phyloP scores from a whole-genome alignment of 2,113 vertebrate species.

The Callionymus lyra region DNA sequence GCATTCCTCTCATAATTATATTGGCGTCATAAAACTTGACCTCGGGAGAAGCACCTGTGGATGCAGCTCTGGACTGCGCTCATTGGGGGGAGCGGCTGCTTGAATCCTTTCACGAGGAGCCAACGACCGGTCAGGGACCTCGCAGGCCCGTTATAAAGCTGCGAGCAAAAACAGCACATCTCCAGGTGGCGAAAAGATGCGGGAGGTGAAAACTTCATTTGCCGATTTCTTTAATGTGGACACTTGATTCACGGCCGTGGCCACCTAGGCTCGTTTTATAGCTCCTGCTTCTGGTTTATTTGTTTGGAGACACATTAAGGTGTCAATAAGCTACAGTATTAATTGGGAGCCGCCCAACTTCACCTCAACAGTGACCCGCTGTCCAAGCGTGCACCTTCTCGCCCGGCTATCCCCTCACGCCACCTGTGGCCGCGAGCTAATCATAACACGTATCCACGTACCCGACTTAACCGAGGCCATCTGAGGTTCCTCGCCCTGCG shows the following conservation, averaged over 20 bases:
- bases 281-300: slow-evolving; percentile 33
- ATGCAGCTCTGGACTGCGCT: slow-evolving; percentile 40
- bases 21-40: too few relatives aligned
- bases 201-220: too few relatives aligned
- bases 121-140: slow-evolving; percentile 47
- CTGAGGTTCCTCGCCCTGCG: slow-evolving; percentile 38
- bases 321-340: slow-evolving; percentile 40
- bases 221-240: too few relatives aligned
- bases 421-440: slow-evolving; percentile 26
- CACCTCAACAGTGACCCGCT: slow-evolving; percentile 36
- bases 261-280: slow-evolving; percentile 39
- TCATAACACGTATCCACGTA: slow-evolving; percentile 35
- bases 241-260: slow-evolving; percentile 1
- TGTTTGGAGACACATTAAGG: slow-evolving; percentile 34
- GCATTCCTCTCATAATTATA: too few relatives aligned
- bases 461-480: slow-evolving; percentile 43
- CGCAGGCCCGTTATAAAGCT: slow-evolving; percentile 56
- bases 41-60: slow-evolving; percentile 49
- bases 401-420: slow-evolving; percentile 44
- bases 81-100: slow-evolving; percentile 39
- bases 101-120: slow-evolving; percentile 32
- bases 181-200: slow-evolving; percentile 13
- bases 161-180: slow-evolving; percentile 53
- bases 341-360: slow-evolving; percentile 26
- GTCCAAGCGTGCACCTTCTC: slow-evolving; percentile 31